Percentiles rank a stretch among this genome's conserved stretches.
These are phyloP conservation scores for Tetanocera ferruginea DNA, from an alignment of 2,888 invertebrate genomes.

Conservation along the genomic window DNA sequence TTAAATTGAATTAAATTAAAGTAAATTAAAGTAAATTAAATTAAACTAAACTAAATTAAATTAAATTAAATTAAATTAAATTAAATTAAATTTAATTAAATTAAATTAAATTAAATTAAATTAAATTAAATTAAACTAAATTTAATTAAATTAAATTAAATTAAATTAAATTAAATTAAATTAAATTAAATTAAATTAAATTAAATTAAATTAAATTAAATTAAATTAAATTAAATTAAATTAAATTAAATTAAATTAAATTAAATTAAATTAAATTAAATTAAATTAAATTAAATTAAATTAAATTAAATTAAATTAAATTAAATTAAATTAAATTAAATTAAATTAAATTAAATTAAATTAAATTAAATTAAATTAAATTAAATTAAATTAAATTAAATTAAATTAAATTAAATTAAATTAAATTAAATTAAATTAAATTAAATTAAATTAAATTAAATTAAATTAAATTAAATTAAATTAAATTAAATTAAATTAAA, in stretches of 20 bases:
- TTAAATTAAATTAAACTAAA: conserved; percentile 2
- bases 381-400: not conserved
- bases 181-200: not conserved
- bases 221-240: conserved; percentile 7
- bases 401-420: not conserved
- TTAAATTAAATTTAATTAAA: not conserved
- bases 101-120: not conserved
- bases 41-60: not conserved
- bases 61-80: not conserved
- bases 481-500: not conserved
- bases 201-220: conserved; percentile 6
- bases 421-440: not conserved
- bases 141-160: conserved; percentile 1
- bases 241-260: conserved; percentile 4
- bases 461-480: not conserved
- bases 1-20: conserved; percentile 18
- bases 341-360: not conserved
- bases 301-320: not conserved
- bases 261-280: conserved; percentile 6
- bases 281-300: not conserved
- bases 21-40: no score
- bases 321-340: not conserved
- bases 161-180: not conserved
- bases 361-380: not conserved
- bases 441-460: not conserved